Conservation (phyloP, 2,797 vertebrate genomes). For the Vultur gryphus region DNA sequence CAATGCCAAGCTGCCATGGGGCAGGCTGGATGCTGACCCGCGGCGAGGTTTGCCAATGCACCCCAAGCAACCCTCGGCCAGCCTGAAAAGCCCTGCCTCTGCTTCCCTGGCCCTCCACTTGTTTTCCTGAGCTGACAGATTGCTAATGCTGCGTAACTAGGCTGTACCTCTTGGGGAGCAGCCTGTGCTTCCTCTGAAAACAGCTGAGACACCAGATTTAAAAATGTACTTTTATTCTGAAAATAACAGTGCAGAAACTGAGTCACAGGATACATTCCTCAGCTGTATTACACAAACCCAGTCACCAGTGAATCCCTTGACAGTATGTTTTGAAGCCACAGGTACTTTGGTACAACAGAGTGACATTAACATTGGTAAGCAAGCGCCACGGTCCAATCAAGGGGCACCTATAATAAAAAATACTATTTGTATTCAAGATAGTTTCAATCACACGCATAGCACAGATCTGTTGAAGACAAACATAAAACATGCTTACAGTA, state of each 20-base stretch:
- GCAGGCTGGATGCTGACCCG: not conserved
- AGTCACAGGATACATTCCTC: slow-evolving; percentile 54
- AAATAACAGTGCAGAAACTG: slow-evolving; percentile 58
- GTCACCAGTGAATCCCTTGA: slow-evolving; percentile 2
- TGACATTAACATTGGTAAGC: not conserved
- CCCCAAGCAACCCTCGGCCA: not conserved
- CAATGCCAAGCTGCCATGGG: not conserved
- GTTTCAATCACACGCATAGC: not conserved
- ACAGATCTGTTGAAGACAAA: not conserved
- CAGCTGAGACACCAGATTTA: not conserved
- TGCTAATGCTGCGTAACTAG: not conserved
- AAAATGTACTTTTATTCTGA: slow-evolving; percentile 70
- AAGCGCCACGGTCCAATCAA: not conserved
- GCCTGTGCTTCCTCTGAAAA: not conserved
- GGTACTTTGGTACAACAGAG: slow-evolving; percentile 36
- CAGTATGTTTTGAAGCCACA: not conserved
- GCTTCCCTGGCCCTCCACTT: not conserved
- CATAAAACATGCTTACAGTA: slow-evolving; percentile 18
- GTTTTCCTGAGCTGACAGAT: not conserved
- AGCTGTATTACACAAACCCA: slow-evolving; percentile 19
- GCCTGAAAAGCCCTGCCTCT: not conserved
- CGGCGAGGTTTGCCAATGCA: not conserved
- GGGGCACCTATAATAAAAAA: not conserved
- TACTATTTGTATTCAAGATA: not conserved
- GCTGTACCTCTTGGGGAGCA: not conserved